Percentiles rank a stretch among this genome's conserved stretches.
Evolutionary conservation across 2,113 vertebrate species (phyloP).

Genomic region (Tringa solitaria): DNA sequence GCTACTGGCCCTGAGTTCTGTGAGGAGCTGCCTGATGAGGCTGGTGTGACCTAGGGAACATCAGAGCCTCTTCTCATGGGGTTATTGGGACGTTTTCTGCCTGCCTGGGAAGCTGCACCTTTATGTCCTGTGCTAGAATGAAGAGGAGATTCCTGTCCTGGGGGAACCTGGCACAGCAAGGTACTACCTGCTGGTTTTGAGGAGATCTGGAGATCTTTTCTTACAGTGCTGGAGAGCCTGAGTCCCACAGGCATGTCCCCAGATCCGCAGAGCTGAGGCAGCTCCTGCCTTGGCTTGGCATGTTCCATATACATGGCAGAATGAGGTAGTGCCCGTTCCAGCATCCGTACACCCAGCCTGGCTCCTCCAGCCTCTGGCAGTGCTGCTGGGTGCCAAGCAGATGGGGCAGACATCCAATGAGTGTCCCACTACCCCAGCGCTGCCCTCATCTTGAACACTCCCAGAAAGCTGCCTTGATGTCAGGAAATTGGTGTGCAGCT

Average conservation of each 20-base stretch:
- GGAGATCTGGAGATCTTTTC: background rate
- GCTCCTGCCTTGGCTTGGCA: background rate
- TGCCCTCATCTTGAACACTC: background rate
- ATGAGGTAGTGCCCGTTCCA: background rate
- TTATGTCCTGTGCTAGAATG: background rate
- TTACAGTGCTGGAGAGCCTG: background rate
- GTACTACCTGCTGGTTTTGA: background rate
- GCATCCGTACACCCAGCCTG: background rate
- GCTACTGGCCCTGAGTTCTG: background rate
- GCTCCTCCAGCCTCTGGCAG: background rate
- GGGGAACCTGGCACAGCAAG: background rate
- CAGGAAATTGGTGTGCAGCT: background rate
- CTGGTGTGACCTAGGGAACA: background rate
- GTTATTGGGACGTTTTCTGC: background rate
- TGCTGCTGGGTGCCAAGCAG: background rate
- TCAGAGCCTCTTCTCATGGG: background rate
- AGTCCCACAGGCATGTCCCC: background rate
- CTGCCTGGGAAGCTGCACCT: background rate
- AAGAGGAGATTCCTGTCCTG: background rate
- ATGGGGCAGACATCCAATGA: background rate
- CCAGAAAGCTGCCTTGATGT: background rate
- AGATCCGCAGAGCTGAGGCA: background rate
- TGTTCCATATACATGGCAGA: background rate
- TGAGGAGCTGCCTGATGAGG: background rate
- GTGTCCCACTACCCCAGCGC: fast-evolving